Evolutionary conservation across 1,140 invertebrate species (phyloP).

Genomic region (Drosophila tsacasi): DNA sequence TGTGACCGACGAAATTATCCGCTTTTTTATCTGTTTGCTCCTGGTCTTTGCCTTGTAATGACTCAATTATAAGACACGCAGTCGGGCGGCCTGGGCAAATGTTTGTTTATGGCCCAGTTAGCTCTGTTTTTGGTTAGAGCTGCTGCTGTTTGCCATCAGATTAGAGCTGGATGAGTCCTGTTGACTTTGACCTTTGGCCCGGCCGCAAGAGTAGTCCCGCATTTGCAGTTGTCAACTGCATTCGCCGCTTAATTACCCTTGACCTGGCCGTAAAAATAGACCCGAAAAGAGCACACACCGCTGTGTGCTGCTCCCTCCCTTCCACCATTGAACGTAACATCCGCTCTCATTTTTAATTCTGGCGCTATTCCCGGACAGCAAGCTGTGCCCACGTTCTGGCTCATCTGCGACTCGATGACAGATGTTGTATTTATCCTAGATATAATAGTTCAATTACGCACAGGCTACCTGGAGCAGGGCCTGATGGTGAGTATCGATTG

Average conservation of each 20-base stretch:
- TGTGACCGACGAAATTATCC: constrained; percentile 23
- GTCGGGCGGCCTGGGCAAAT: constrained; percentile 60
- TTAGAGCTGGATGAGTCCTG: constrained; percentile 55
- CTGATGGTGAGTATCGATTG: constrained; percentile 93
- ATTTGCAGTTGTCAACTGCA: constrained; percentile 66
- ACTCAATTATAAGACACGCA: constrained; percentile 80
- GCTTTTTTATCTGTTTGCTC: constrained; percentile 48
- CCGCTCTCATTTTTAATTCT: not conserved
- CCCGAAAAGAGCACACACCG: constrained; percentile 6
- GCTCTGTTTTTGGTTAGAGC: constrained; percentile 43
- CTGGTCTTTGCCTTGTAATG: constrained; percentile 58
- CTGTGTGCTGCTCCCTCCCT: not conserved
- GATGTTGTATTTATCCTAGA: constrained; percentile 95
- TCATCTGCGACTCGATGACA: constrained; percentile 92
- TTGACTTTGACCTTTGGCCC: constrained; percentile 73
- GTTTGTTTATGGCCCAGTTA: constrained; percentile 68
- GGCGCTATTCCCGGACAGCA: constrained; percentile 85
- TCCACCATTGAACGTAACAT: not conserved
- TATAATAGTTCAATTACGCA: constrained; percentile 95
- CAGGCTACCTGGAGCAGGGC: constrained; percentile 98
- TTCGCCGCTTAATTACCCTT: constrained; percentile 65
- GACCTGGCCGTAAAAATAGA: constrained; percentile 54
- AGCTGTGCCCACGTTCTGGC: constrained; percentile 90
- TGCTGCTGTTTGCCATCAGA: constrained; percentile 73
- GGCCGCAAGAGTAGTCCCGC: constrained; percentile 20